phyloP scores from a whole-genome alignment of 2,888 invertebrate species.

The Meghimatium bilineatum region DNA sequence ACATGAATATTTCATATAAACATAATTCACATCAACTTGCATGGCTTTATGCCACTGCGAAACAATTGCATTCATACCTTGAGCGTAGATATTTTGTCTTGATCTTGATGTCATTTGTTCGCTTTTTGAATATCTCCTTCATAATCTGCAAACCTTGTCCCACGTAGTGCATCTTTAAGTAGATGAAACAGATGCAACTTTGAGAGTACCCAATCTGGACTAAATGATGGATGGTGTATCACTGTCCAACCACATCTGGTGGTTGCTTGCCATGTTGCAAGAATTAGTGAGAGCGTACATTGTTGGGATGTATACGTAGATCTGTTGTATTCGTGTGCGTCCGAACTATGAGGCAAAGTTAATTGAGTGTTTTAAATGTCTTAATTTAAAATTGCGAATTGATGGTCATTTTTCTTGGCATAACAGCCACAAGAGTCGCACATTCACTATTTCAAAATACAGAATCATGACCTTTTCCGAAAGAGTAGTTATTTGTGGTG shows the following conservation, averaged over 20 bases:
- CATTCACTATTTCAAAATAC: too few species aligned
- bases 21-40: not conserved
- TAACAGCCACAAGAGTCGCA: too few species aligned
- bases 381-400: not conserved
- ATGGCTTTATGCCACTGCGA: not conserved
- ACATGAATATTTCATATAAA: not conserved
- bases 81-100: not conserved
- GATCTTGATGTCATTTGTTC: not conserved
- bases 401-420: too few species aligned
- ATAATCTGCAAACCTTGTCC: not conserved
- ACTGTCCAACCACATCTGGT: not conserved
- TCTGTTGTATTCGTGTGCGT: not conserved
- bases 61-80: not conserved
- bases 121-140: not conserved
- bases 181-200: not conserved
- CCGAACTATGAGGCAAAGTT: not conserved
- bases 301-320: not conserved
- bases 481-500: not conserved
- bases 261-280: not conserved
- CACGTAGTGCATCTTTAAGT: slow-evolving; percentile 1
- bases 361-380: not conserved
- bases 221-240: not conserved
- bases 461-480: too few species aligned
- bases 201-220: not conserved
- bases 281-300: not conserved